Percentiles rank a stretch among this genome's conserved stretches.
Evolutionary conservation across 2,797 vertebrate species (phyloP).

Genomic region (Ataeniobius toweri): DNA sequence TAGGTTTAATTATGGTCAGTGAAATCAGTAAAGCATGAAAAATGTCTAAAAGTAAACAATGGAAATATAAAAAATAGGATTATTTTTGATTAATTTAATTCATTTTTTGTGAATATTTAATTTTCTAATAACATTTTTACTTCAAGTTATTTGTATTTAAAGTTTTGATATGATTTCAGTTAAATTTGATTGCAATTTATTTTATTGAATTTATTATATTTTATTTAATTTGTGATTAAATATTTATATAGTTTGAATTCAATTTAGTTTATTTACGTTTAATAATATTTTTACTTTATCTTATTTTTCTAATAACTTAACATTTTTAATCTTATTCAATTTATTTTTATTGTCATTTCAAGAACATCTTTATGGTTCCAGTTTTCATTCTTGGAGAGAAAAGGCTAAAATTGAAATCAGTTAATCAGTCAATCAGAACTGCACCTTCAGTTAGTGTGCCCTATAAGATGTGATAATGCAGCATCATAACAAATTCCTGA

Average conservation of each 20-base stretch:
- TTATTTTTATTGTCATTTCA: neutral
- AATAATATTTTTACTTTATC: neutral
- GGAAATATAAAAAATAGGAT: too few species aligned
- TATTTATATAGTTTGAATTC: neutral
- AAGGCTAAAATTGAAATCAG: neutral
- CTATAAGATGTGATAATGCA: neutral
- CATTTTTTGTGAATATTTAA: neutral
- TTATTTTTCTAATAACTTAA: neutral
- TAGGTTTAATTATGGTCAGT: neutral
- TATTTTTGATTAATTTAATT: too few species aligned
- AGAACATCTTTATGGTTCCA: neutral
- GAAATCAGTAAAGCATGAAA: neutral
- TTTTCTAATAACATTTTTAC: too few species aligned
- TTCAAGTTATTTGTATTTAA: too few species aligned
- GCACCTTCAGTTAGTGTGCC: too few species aligned
- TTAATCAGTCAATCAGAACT: neutral
- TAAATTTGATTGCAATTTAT: neutral
- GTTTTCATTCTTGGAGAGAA: neutral
- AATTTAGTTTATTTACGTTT: neutral
- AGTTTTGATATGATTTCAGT: neutral
- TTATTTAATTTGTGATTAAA: neutral
- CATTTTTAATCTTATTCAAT: neutral
- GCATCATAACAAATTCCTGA: too few species aligned
- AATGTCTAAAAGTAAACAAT: too few species aligned
- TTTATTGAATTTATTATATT: neutral